Evolutionary conservation across 2,113 vertebrate genomes (phyloP), one percentile per base, ranked within the genome.

Genomic region (Strix aluco): DNA sequence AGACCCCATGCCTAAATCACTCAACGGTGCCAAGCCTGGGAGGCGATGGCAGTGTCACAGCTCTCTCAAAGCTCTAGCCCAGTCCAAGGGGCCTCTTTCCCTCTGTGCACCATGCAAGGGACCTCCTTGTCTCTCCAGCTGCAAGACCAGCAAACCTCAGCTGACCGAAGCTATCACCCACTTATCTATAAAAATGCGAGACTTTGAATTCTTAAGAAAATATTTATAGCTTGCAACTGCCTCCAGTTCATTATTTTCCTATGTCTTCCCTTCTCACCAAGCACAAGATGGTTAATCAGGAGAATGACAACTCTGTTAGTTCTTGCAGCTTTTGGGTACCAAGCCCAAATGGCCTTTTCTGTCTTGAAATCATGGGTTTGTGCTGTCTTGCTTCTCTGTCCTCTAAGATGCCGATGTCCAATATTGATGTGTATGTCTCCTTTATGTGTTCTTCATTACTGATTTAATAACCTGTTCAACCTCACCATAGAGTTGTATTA

Each of bases 21-120:
- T 10, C 62, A 7, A 0, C 0, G 2, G 51, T 40, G 23, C 9
- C 10, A 58, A 4, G 23, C 8, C 63, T 38, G 40, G 13, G 29
- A 67, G 19, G 11, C 1, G 9, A 15, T 9, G 30, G 30, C 27
- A 63, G 25, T 6, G 7, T 5, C 0, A 0, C 38, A n/a, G 26
- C 25, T 52, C 20, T 57, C 14, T 44, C 10, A 2, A 54, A 16
- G 18, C 46, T 65, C 26, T 19, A 6, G 27, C 55, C 30, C 49
- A 11, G 6, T 4, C 32, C 65, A 38, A 52, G 69, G 22, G 36
- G 13, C 15, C 20, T 51, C 32, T 38, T 77, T 44, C 30, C 13
- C 15, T 36, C 34, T 66, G 34, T 40, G 21, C 2, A 3, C 54
- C 17, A 2, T 22, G 8, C 32, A 47, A 67, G 30, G 26, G 27